These are phyloP conservation scores for Polypedilum pembai DNA, from an alignment of 1,140 invertebrate species.

Conservation along the genomic window DNA sequence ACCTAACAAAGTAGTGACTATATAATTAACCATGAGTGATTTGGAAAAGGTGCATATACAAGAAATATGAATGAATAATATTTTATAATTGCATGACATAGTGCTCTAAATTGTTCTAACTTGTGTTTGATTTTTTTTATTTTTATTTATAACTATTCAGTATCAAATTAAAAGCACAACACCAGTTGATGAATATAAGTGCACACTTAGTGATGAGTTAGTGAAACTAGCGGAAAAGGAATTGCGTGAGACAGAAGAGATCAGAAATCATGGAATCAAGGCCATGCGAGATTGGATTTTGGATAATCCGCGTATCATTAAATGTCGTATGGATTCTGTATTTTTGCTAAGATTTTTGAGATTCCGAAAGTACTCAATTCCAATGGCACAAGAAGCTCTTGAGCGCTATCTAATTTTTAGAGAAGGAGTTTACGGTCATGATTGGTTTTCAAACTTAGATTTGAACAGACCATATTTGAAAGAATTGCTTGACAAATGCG, in stretches of 20 bases:
- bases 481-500: not conserved
- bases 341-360: constrained; percentile 72
- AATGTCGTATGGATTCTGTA: constrained; percentile 60
- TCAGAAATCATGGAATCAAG: constrained; percentile 56
- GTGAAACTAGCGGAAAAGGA: constrained; percentile 57
- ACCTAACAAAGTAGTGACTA: not conserved
- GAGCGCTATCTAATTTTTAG: constrained; percentile 74
- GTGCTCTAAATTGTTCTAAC: not conserved
- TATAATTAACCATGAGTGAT: not conserved
- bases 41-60: constrained; percentile 2
- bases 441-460: constrained; percentile 20
- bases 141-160: not conserved
- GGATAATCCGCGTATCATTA: constrained; percentile 60
- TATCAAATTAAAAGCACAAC: constrained; percentile 44
- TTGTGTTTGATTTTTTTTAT: not conserved
- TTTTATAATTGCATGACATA: not conserved
- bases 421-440: constrained; percentile 40
- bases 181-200: constrained; percentile 54
- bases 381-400: constrained; percentile 70
- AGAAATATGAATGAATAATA: not conserved
- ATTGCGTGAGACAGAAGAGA: constrained; percentile 59
- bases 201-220: constrained; percentile 51
- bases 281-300: constrained; percentile 63
- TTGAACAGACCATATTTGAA: not conserved
- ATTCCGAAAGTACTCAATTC: constrained; percentile 73